Evolutionary conservation across 1,140 invertebrate species (phyloP), one percentile per base, ranked within the genome.

Genomic region (Atta texana): DNA sequence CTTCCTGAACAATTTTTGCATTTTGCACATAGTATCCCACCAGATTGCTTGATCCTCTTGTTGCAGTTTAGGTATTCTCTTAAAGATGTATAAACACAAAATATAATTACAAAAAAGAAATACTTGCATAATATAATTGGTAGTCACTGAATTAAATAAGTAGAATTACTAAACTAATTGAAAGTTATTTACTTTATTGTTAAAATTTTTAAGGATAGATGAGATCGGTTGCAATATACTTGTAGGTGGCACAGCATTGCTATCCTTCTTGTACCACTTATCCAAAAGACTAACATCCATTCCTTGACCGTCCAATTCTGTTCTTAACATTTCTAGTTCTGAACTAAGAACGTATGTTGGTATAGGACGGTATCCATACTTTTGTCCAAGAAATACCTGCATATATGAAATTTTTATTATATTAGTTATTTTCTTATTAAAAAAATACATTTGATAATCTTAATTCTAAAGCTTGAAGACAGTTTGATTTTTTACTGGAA

Each of bases 351-450:
- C 98, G 92, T 98, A 98, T 0, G 99, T 99, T 3, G 99, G 99
- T 88, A 99, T 98, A 2, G 99, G 99, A 10, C 99, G 96, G 93
- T 99, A 99, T 5, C 99, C 99, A 94, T 99, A 99, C 94, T 99
- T 99, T 95, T 99, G 99, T 0, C 99, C 99, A 0, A 99, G 95
- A 93, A 99, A 99, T 28, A 99, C 98, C 96, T 98, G 89, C 8
- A 21, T 49, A 77, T 71, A 55, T 2, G 1, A 28, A 18, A 69
- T 24, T 10, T 2, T 84, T 68, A 61, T 85, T 28, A 7, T 64
- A 49, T 66, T 53, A 16, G 3, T 51, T 24, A 24, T 24, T 24
- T 78, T 14, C 0, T 76, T 44, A 3, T 21, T 39, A 76, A 82
- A 44, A 55, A 72, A 49, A 24, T 28, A 3, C 6, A 0, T 10